A percentile compares a stretch with the other conserved stretches of the same genome.
Conservation (phyloP, 2,888 invertebrate genomes). For the Agrotis exclamationis region DNA sequence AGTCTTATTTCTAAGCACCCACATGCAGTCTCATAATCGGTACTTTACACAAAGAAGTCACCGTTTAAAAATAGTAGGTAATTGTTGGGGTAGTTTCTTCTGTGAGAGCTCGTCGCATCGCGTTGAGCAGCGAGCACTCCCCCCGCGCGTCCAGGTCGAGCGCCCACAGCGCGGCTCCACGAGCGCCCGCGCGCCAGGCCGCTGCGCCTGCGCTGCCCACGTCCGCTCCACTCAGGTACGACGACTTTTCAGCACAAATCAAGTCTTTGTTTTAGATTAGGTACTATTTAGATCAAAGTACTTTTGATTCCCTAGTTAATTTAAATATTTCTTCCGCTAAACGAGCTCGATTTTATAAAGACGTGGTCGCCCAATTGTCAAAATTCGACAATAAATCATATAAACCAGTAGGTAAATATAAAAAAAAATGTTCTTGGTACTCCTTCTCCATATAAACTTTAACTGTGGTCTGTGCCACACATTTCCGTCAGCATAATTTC, state of each 20-base stretch:
- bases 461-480: too few relatives aligned
- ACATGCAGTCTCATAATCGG: slow-evolving; percentile 51
- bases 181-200: slow-evolving; percentile 91
- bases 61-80: slow-evolving; percentile 25
- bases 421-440: too few relatives aligned
- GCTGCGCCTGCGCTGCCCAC: slow-evolving; percentile 92
- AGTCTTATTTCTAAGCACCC: slow-evolving; percentile 30
- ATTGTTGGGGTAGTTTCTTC: slow-evolving; percentile 62
- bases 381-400: too few relatives aligned
- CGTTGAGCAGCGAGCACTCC: slow-evolving; percentile 92
- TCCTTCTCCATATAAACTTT: too few relatives aligned
- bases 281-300: too few relatives aligned
- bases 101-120: slow-evolving; percentile 87
- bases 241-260: slow-evolving; percentile 74
- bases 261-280: too few relatives aligned
- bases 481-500: too few relatives aligned
- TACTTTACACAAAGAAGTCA: slow-evolving; percentile 42
- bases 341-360: too few relatives aligned
- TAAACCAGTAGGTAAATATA: too few relatives aligned
- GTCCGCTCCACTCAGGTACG: slow-evolving; percentile 94
- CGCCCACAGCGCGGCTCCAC: slow-evolving; percentile 95
- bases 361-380: too few relatives aligned
- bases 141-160: slow-evolving; percentile 95
- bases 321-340: background rate
- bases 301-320: background rate